Conservation (phyloP, 2,113 vertebrate species). For the Octodon degus region DNA sequence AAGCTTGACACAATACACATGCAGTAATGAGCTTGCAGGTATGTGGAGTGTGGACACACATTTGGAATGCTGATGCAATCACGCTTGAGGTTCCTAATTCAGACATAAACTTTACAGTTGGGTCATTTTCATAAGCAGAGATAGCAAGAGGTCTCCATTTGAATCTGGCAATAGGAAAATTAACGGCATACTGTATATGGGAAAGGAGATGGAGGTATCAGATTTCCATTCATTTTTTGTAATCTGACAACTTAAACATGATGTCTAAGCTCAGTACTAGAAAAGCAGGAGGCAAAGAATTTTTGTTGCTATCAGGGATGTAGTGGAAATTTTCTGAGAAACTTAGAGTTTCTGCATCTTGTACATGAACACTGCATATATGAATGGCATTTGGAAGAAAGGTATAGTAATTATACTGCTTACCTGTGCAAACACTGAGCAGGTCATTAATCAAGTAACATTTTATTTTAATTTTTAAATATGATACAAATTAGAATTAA, state of each 20-base stretch:
- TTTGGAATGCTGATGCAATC: neutral
- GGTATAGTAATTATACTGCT: neutral
- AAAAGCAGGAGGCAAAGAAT: neutral
- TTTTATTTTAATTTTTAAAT: neutral
- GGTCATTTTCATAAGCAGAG: neutral
- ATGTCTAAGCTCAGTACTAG: neutral
- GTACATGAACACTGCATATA: neutral
- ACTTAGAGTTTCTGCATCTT: neutral
- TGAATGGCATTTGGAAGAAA: neutral
- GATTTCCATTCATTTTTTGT: neutral
- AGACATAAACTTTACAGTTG: neutral
- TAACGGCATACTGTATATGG: neutral
- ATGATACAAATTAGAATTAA: too few species aligned
- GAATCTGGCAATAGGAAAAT: neutral
- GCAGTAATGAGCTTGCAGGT: neutral
- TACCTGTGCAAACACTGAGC: neutral
- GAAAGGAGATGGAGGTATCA: neutral
- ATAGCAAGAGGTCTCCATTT: neutral
- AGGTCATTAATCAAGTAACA: neutral
- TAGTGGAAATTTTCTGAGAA: neutral
- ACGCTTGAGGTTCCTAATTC: neutral
- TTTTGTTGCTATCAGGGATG: neutral
- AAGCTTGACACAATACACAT: neutral
- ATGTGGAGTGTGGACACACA: neutral
- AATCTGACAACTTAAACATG: neutral